phyloP scores from a whole-genome alignment of 2,888 invertebrate genomes.

The Xylota sylvarum region DNA sequence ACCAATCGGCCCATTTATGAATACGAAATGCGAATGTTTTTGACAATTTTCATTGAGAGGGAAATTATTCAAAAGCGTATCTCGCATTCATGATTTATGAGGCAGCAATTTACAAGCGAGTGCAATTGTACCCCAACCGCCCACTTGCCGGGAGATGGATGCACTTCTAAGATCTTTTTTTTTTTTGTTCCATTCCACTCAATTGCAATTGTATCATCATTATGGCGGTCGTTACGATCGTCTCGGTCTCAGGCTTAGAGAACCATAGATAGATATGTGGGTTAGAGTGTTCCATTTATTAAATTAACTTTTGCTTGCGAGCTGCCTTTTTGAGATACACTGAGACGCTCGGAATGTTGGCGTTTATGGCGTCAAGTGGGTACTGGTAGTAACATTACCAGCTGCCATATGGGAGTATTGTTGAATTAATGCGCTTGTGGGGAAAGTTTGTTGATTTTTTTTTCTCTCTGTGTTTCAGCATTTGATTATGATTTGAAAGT shows the following conservation, averaged over 20 bases:
- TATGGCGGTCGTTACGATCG: conserved; percentile 6
- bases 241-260: not conserved
- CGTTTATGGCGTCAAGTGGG: conserved; percentile 41
- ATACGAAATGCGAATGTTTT: conserved; percentile 50
- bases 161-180: conserved; percentile 18
- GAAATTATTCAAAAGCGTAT: conserved; percentile 29
- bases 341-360: conserved; percentile 13
- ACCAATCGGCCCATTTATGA: conserved; percentile 52
- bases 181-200: not conserved
- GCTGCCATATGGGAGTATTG: conserved; percentile 40
- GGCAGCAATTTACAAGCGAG: conserved; percentile 13
- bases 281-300: conserved; percentile 46
- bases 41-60: conserved; percentile 30
- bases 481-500: conserved; percentile 22
- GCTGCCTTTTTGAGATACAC: conserved; percentile 27
- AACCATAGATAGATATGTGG: conserved; percentile 12
- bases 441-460: conserved; percentile 25
- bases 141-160: not conserved
- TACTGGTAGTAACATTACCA: conserved; percentile 11
- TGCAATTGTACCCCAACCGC: not conserved
- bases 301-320: conserved; percentile 45
- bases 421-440: conserved; percentile 34
- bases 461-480: not conserved
- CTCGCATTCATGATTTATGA: conserved; percentile 44
- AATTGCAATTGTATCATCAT: conserved; percentile 33